Base-by-base conservation (phyloP, 2,888 invertebrate species). In the Caenorhabditis uteleia region DNA sequence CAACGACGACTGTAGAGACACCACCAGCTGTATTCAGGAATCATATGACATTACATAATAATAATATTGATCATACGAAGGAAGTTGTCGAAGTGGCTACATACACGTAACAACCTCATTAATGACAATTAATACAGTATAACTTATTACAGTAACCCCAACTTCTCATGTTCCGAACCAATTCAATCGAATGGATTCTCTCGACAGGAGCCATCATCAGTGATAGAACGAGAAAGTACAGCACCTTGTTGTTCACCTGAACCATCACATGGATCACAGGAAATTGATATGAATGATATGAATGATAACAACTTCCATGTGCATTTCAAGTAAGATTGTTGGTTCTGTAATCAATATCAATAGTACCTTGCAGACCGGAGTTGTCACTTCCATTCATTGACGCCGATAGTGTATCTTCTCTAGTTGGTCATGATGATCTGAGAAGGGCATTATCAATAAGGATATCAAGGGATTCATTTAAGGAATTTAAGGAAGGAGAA, bases 361-460 rank as follows among this genome's bases (percentile, higher is more conserved):
- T 31, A 40, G 39, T 26, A 3, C 18, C 16, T 51, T 64, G 36
- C 47, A 71, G 67, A 48, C 72, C 72, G 8, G 58, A 68, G 40
- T 38, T 73, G 33, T 68, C 69, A 1, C 47, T 81, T 51, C 81
- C 79, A n/a, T 81, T 79, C 66, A 81, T 82, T 49, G 82, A 82
- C 60, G 79, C 79, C 21, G 80, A 78, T 45, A 73, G 70, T 48
- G 59, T 74, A 10, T 66, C 72, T 8, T 76, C 77, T 12, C 55
- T 75, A 54, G 71, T 75, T n/a, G 69, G 73, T 18, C 61, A 66
- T 36, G 75, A 75, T 31, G 73, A 73, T 48, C 51, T 75, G 10
- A 53, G 68, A 36, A 38, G 74, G 39, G 57, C 58, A 10, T 49
- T 61, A 50, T 60, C 60, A 14, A 46, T 33, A 3, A 46, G 20